Base-by-base conservation (phyloP, 2,888 invertebrate species). In the Phengaris alcon region DNA sequence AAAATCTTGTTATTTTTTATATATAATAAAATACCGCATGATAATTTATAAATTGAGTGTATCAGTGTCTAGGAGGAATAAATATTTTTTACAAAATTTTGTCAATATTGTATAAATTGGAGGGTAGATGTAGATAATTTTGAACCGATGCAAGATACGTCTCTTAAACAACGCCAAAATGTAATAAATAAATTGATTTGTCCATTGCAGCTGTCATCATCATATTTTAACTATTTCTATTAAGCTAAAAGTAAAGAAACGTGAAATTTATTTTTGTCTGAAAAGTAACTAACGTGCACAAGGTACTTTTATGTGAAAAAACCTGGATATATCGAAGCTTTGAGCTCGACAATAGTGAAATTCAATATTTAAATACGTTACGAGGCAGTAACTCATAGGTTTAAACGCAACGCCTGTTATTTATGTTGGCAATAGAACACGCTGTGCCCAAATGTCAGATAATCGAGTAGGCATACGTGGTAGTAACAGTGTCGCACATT, bases 11-110 rank as follows among this genome's bases (percentile, higher is more conserved):
- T 51, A 22, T 22, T 22, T 22, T 22, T 22, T 22, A 22, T 51
- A 35, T 51, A 10, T 51, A 9, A 9, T 55, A 55, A 55, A n/a
- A 55, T 57, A n/a, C 15, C 59, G 22, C 15, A 59, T 59, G 9
- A 22, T 15, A 59, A 7, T 59, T 59, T 57, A 9, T 4, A 15
- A 15, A 59, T 4, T 15, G 22, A 22, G 9, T 9, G 59, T 9
- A 59, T 9, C 70, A 22, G 22, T 75, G 69, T 54, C 74, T 75
- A 75, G 70, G 68, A 79, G 78, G 79, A 79, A 80, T 80, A 80
- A 81, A 80, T 81, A 80, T 78, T 79, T 79, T 22, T 22, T 22
- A 22, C 22, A 22, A 22, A 22, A 22, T 22, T 22, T 0, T 22
- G 22, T 22, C 22, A 22, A 22, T 22, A 1, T 22, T 22, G 22